phyloP scores from a whole-genome alignment of 2,888 invertebrate genomes.

The Tipula confusa region DNA sequence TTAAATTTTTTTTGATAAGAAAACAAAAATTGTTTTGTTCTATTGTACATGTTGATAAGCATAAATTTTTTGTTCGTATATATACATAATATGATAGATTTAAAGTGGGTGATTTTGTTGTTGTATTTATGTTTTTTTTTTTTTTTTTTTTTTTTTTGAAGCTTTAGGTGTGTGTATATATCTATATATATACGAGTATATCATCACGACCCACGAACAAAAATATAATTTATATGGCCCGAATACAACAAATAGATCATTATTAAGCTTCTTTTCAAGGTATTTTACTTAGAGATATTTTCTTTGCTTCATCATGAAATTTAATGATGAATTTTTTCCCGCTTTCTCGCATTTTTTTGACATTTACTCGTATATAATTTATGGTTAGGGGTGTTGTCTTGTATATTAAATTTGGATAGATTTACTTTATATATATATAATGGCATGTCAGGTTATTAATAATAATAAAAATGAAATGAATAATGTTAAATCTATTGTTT shows the following conservation, averaged over 20 bases:
- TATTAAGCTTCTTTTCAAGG: slow-evolving; percentile 20
- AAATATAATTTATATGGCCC: background rate
- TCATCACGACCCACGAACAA: background rate
- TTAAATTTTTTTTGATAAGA: slow-evolving; percentile 14
- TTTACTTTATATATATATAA: background rate
- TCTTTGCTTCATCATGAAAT: slow-evolving; percentile 7
- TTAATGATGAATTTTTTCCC: slow-evolving; percentile 7
- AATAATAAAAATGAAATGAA: background rate
- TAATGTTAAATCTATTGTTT: slow-evolving; percentile 12
- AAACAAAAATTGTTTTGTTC: background rate
- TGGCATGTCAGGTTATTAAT: slow-evolving; percentile 20
- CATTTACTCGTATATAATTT: background rate
- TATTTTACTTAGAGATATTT: slow-evolving; percentile 16
- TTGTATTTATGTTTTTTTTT: too few species aligned
- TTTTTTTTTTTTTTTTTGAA: too few species aligned
- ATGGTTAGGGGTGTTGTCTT: background rate
- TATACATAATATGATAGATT: background rate
- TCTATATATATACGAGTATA: background rate
- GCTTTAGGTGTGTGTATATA: background rate
- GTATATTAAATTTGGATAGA: background rate
- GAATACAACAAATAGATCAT: slow-evolving; percentile 25
- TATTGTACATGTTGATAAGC: background rate
- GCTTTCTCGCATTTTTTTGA: background rate
- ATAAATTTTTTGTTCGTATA: background rate
- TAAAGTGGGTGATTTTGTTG: background rate